phyloP scores from a whole-genome alignment of 2,113 vertebrate genomes.

The Nettapus auritus region DNA sequence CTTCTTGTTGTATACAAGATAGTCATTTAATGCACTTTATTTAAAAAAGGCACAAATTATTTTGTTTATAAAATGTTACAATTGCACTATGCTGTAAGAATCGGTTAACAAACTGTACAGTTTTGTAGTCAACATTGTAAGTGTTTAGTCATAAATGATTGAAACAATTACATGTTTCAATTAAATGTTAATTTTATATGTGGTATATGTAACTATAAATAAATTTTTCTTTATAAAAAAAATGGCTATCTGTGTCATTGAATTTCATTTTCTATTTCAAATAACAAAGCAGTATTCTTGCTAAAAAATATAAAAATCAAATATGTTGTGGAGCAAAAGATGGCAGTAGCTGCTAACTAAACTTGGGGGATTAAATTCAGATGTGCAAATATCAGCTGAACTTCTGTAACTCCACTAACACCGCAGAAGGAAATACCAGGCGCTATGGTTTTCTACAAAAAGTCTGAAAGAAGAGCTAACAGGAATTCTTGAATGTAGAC shows the following conservation, averaged over 20 bases:
- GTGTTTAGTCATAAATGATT: conserved; percentile 55
- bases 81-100: conserved; percentile 53
- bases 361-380: not conserved
- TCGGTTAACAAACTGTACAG: conserved; percentile 40
- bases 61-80: conserved; percentile 61
- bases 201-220: conserved; percentile 62
- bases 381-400: not conserved
- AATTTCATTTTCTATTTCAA: not conserved
- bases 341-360: not conserved
- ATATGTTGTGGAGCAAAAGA: not conserved
- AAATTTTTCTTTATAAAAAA: conserved; percentile 61
- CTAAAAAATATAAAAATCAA: not conserved
- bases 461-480: not conserved
- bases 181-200: conserved; percentile 64
- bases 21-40: conserved; percentile 57
- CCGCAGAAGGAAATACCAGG: not conserved
- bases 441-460: not conserved
- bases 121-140: conserved; percentile 64
- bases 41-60: conserved; percentile 64
- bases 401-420: not conserved
- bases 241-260: not conserved
- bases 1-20: conserved; percentile 50
- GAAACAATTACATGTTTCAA: conserved; percentile 51
- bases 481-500: not conserved
- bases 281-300: not conserved